These are phyloP conservation scores for Drosophila paranaensis DNA, from an alignment of 2,888 invertebrate species.

Conservation along the genomic window DNA sequence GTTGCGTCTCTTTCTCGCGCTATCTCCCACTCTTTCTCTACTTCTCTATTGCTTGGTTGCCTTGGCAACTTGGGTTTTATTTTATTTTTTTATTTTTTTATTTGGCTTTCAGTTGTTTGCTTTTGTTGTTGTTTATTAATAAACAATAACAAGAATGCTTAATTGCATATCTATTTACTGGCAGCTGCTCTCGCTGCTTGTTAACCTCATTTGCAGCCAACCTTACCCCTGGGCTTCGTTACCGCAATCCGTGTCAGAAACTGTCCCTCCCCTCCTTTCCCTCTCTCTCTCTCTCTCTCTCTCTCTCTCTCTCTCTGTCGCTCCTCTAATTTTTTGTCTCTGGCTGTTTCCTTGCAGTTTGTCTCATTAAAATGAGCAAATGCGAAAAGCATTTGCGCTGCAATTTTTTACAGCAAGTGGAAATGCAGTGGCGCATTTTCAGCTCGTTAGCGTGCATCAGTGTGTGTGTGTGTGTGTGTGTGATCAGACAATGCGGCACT, in stretches of 20 bases:
- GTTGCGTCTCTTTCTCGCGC: background rate
- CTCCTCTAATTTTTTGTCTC: constrained; percentile 21
- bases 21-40: background rate
- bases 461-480: constrained; percentile 21
- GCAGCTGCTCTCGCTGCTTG: constrained; percentile 53
- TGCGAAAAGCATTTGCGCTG: constrained; percentile 57
- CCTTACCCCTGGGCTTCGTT: background rate
- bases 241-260: background rate
- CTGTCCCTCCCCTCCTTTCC: background rate
- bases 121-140: constrained; percentile 75
- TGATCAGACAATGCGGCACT: constrained; percentile 63
- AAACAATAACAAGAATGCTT: constrained; percentile 74
- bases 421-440: constrained; percentile 49
- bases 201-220: constrained; percentile 44
- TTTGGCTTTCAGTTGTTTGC: constrained; percentile 40
- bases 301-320: background rate
- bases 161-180: constrained; percentile 62
- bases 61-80: constrained; percentile 60
- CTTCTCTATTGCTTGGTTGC: constrained; percentile 43
- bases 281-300: background rate
- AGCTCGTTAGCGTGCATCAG: constrained; percentile 42
- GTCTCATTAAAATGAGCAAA: constrained; percentile 68
- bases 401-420: constrained; percentile 34
- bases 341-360: constrained; percentile 45
- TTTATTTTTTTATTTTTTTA: constrained; percentile 1